phyloP scores from a whole-genome alignment of 2,888 invertebrate genomes.

The Sabatieria punctata region DNA sequence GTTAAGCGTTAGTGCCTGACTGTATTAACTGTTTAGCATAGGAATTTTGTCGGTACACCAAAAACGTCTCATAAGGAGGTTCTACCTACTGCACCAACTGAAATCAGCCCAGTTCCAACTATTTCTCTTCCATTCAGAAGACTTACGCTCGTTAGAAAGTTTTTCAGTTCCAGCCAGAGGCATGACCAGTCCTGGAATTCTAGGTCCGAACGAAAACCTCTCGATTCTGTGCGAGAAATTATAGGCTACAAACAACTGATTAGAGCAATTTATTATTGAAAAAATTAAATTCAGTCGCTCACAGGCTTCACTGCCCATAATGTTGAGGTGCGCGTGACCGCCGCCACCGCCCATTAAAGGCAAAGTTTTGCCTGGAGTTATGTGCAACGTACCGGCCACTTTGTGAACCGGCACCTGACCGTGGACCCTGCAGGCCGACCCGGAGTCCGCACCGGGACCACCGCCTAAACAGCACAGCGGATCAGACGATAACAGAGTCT shows the following conservation, averaged over 20 bases:
- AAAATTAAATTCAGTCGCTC: slow-evolving; percentile 61
- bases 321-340: slow-evolving; percentile 28
- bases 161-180: slow-evolving; percentile 89
- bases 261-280: slow-evolving; percentile 61
- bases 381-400: slow-evolving; percentile 67
- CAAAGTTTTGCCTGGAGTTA: slow-evolving; percentile 22
- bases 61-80: too few relatives aligned
- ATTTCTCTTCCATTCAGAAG: too few relatives aligned
- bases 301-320: slow-evolving; percentile 28
- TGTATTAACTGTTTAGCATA: too few relatives aligned
- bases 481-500: too few relatives aligned
- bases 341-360: slow-evolving; percentile 20
- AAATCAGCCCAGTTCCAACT: too few relatives aligned
- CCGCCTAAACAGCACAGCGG: too few relatives aligned
- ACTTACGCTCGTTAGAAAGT: slow-evolving; percentile 49
- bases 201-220: slow-evolving; percentile 78
- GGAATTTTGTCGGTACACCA: too few relatives aligned
- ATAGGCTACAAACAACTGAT: slow-evolving; percentile 49
- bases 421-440: slow-evolving; percentile 72
- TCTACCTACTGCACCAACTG: too few relatives aligned
- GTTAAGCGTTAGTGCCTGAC: too few relatives aligned
- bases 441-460: slow-evolving; percentile 27
- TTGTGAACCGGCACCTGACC: slow-evolving; percentile 67
- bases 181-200: slow-evolving; percentile 58
- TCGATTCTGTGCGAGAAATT: slow-evolving; percentile 94